A percentile compares a stretch with the other conserved stretches of the same genome.
phyloP scores from a whole-genome alignment of 2,797 vertebrate species.

The Tragelaphus oryx region DNA sequence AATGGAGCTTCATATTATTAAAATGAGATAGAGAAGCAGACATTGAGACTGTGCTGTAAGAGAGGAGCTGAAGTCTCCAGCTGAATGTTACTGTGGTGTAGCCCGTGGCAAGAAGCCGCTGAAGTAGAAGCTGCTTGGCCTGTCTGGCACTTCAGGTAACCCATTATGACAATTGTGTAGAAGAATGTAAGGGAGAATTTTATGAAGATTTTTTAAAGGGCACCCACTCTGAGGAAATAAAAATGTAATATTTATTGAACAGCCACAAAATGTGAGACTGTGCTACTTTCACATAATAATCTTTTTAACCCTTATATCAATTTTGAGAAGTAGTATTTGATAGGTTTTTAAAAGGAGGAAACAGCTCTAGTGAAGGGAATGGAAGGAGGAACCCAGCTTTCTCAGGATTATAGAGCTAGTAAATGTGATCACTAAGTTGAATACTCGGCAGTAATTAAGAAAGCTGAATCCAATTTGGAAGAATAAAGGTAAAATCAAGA shows the following conservation, averaged over 20 bases:
- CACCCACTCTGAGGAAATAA: neutral
- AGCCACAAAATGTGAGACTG: neutral
- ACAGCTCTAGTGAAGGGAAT: neutral
- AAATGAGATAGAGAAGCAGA: neutral
- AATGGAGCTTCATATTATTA: neutral
- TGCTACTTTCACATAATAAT: neutral
- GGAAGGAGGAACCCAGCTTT: neutral
- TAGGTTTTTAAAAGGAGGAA: neutral
- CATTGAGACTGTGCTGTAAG: neutral
- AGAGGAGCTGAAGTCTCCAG: neutral
- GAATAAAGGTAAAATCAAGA: neutral
- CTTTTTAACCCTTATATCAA: neutral
- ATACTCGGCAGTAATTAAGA: neutral
- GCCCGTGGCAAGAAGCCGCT: neutral
- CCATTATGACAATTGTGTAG: neutral
- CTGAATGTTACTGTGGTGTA: neutral
- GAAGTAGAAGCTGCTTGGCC: neutral
- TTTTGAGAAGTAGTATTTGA: neutral
- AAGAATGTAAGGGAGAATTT: neutral
- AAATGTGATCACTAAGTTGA: neutral
- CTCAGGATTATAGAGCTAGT: neutral
- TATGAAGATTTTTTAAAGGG: neutral
- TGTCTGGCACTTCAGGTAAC: neutral
- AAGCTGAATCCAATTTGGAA: conserved; percentile 12
- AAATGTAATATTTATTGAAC: neutral